Conservation (phyloP, 1,140 invertebrate species). For the Latrodectus geometricus region DNA sequence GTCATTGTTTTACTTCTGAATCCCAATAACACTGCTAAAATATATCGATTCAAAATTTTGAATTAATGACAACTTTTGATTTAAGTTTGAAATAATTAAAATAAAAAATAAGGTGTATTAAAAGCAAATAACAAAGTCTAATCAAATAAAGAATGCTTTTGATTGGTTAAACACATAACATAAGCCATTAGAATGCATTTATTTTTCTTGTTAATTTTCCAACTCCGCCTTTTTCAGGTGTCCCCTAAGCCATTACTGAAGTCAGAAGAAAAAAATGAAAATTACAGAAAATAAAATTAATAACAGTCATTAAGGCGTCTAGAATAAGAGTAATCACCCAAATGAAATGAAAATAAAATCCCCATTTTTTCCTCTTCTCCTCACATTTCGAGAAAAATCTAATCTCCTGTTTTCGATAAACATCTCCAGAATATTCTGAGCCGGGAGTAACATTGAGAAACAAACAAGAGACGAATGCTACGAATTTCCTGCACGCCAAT, state of each 20-base stretch:
- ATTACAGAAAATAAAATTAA: background rate
- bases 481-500: conserved; percentile 46
- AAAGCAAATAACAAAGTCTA: no score
- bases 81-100: no score
- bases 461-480: background rate
- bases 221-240: no score
- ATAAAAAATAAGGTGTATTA: no score
- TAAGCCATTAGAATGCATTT: no score
- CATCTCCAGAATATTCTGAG: background rate
- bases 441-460: background rate
- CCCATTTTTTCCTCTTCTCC: background rate
- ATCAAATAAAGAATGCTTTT: no score
- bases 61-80: no score
- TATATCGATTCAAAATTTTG: no score
- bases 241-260: background rate
- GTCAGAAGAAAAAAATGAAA: background rate
- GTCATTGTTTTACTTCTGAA: no score
- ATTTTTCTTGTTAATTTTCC: no score
- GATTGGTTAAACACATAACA: no score
- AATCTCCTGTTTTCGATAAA: conserved; percentile 1
- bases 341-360: conserved; percentile 19
- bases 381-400: conserved; percentile 11
- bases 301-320: background rate
- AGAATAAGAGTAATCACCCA: conserved; percentile 30
- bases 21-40: no score